Percentiles rank a stretch among this genome's conserved stretches.
phyloP scores from a whole-genome alignment of 2,888 invertebrate species.

The Ennomos quercinarius region DNA sequence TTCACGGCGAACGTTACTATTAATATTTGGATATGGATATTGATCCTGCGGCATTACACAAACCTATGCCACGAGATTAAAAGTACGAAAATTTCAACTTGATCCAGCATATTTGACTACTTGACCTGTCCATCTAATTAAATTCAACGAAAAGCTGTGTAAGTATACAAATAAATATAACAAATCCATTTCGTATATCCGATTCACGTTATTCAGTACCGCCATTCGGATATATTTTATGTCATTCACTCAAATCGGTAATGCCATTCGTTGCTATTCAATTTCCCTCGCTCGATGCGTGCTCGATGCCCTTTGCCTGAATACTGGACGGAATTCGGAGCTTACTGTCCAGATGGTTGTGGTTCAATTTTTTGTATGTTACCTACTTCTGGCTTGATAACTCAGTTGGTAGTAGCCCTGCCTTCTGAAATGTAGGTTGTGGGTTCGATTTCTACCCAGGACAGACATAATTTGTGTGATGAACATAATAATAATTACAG shows the following conservation, averaged over 20 bases:
- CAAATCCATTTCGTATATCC: constrained; percentile 55
- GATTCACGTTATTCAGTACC: constrained; percentile 58
- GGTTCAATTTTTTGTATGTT: background rate
- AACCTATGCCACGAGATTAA: too few species aligned
- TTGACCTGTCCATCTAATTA: background rate
- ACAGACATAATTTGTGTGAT: too few species aligned
- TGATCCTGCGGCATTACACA: too few species aligned
- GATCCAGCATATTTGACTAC: too few species aligned
- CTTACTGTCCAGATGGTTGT: background rate
- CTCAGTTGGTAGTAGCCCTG: too few species aligned
- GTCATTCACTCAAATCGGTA: constrained; percentile 64
- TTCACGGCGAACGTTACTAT: too few species aligned
- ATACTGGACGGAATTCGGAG: background rate
- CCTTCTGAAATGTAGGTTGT: too few species aligned
- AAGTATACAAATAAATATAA: constrained; percentile 56
- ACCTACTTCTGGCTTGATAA: too few species aligned
- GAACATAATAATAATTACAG: too few species aligned
- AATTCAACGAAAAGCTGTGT: constrained; percentile 24
- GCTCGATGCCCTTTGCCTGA: constrained; percentile 26
- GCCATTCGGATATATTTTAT: constrained; percentile 66
- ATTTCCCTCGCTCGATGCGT: constrained; percentile 60
- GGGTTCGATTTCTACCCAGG: too few species aligned
- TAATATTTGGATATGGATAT: too few species aligned
- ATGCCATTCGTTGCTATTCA: constrained; percentile 71
- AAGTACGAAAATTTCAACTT: too few species aligned